Conservation (phyloP, 2,888 invertebrate genomes). For the Polyommatus icarus region DNA sequence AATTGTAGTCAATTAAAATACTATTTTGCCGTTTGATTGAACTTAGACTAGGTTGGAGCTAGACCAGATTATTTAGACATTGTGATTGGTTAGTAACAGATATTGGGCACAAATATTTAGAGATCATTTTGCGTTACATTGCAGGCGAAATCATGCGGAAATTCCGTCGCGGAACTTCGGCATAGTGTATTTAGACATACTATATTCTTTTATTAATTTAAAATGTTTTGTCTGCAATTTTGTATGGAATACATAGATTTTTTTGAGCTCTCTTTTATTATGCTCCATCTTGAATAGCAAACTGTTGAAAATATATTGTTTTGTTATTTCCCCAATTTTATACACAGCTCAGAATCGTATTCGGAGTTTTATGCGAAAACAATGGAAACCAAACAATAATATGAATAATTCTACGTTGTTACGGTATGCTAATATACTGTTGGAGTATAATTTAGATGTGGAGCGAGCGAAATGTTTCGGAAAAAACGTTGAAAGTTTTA, state of each 20-base stretch:
- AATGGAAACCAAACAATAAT: conserved; percentile 23
- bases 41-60: too few relatives aligned
- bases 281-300: not conserved
- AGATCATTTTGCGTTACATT: too few relatives aligned
- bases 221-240: not conserved
- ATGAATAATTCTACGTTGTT: conserved; percentile 22
- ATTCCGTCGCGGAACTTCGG: too few relatives aligned
- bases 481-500: not conserved
- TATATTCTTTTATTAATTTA: not conserved
- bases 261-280: not conserved
- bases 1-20: too few relatives aligned
- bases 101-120: too few relatives aligned
- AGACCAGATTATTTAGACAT: too few relatives aligned
- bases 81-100: too few relatives aligned
- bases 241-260: not conserved
- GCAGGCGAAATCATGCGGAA: too few relatives aligned
- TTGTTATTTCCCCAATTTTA: not conserved
- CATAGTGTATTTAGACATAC: too few relatives aligned
- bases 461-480: not conserved
- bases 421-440: conserved; percentile 12
- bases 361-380: conserved; percentile 21
- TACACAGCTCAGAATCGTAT: conserved; percentile 6
- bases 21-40: too few relatives aligned
- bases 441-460: conserved; percentile 4
- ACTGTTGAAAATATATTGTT: conserved; percentile 1